Evolutionary conservation across 2,888 invertebrate genomes (phyloP).

Genomic region (Gastracanthus pulcherrimus): DNA sequence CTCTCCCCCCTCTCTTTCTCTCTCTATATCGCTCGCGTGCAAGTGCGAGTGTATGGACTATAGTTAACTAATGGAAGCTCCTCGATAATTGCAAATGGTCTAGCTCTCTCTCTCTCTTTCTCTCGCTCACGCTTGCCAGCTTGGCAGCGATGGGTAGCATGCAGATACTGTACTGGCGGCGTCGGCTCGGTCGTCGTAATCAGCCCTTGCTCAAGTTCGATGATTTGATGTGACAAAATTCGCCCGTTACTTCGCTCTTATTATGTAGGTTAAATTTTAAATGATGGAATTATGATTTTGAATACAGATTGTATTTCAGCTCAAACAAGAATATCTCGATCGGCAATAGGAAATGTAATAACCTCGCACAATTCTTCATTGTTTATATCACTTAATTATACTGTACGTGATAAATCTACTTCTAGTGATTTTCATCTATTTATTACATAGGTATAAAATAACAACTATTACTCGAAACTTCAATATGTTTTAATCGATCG

Average conservation of each 20-base stretch:
- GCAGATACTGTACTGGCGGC: not conserved
- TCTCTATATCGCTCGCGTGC: not conserved
- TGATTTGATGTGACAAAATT: slow-evolving; percentile 38
- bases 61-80: slow-evolving; percentile 77
- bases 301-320: too few relatives aligned
- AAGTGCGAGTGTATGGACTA: slow-evolving; percentile 71
- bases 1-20: not conserved
- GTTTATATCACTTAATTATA: too few relatives aligned
- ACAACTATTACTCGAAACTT: too few relatives aligned
- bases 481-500: too few relatives aligned
- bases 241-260: not conserved
- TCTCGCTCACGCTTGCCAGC: slow-evolving; percentile 34
- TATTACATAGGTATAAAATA: too few relatives aligned
- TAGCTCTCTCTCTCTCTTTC: not conserved
- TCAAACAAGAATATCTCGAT: too few relatives aligned
- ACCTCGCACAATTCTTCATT: too few relatives aligned
- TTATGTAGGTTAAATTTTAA: too few relatives aligned
- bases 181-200: slow-evolving; percentile 71
- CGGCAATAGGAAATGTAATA: too few relatives aligned
- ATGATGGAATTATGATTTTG: too few relatives aligned
- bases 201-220: slow-evolving; percentile 70
- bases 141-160: slow-evolving; percentile 30
- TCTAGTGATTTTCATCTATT: too few relatives aligned
- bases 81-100: slow-evolving; percentile 75
- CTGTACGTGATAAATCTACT: too few relatives aligned